Conservation (phyloP, 2,113 vertebrate genomes). For the Mustela lutreola region DNA sequence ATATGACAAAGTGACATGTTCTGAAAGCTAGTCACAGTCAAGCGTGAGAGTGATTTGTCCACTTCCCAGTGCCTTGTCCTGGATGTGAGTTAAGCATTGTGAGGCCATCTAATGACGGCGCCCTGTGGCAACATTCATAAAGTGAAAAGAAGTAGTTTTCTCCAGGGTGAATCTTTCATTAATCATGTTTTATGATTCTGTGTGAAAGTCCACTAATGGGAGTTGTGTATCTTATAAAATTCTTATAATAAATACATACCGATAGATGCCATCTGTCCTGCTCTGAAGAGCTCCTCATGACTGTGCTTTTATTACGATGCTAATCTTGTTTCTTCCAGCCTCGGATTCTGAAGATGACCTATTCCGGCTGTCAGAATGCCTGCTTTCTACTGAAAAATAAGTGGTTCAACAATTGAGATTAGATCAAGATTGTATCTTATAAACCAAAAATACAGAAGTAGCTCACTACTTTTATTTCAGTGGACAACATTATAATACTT, state of each 20-base stretch:
- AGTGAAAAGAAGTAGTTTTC: neutral
- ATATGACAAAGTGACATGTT: neutral
- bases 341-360: neutral
- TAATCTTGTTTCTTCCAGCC: conserved; percentile 11
- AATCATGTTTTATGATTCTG: neutral
- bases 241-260: neutral
- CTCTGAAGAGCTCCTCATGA: neutral
- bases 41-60: neutral
- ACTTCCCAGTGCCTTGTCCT: neutral
- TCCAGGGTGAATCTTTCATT: neutral
- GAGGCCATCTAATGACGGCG: neutral
- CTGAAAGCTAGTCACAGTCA: neutral
- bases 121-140: neutral
- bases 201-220: neutral
- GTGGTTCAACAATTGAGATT: conserved; percentile 25
- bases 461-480: conserved; percentile 25
- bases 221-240: conserved; percentile 50
- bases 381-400: conserved; percentile 45
- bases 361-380: neutral
- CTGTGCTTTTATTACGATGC: conserved; percentile 28
- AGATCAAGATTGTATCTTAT: conserved; percentile 46
- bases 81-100: neutral
- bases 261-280: neutral
- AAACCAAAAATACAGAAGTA: neutral
- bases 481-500: neutral